Evolutionary conservation across 1,140 invertebrate species (phyloP).

Genomic region (Orussus abietinus): DNA sequence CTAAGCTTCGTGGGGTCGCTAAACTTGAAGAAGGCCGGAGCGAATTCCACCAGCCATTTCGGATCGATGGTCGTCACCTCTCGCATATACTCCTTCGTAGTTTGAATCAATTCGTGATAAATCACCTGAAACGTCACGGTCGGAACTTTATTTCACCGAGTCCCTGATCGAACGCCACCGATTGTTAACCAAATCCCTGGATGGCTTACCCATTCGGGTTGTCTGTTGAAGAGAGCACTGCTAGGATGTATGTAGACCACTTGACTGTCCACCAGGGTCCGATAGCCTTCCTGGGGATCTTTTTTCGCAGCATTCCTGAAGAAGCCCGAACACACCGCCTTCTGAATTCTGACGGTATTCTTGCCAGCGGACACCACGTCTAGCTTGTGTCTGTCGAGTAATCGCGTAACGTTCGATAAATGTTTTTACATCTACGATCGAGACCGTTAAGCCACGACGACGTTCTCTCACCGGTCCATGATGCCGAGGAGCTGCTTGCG

Average conservation of each 20-base stretch:
- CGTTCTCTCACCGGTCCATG: constrained; percentile 88
- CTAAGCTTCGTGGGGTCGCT: constrained; percentile 98
- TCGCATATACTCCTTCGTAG: constrained; percentile 99
- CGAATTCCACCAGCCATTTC: constrained; percentile 99
- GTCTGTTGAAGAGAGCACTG: constrained; percentile 93
- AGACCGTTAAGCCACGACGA: no score
- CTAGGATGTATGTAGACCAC: constrained; percentile 99
- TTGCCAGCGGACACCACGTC: constrained; percentile 96
- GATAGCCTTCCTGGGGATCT: constrained; percentile 98
- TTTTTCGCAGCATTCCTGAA: constrained; percentile 99
- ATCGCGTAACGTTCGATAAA: constrained; percentile 6
- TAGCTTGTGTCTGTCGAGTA: constrained; percentile 92
- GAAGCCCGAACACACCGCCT: constrained; percentile 98
- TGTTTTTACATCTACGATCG: no score
- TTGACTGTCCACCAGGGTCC: constrained; percentile 96
- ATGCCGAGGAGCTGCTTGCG: constrained; percentile 96
- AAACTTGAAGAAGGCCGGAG: constrained; percentile 98
- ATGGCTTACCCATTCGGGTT: constrained; percentile 90
- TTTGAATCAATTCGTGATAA: constrained; percentile 98
- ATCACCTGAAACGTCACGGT: constrained; percentile 89
- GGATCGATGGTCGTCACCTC: constrained; percentile 99
- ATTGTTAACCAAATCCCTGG: neutral
- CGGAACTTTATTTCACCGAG: no score
- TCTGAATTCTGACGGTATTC: constrained; percentile 93
- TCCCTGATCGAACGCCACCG: no score